Percentiles rank a stretch among this genome's conserved stretches.
Conservation (phyloP, 1,140 invertebrate genomes). For the Pomacea maculata region DNA sequence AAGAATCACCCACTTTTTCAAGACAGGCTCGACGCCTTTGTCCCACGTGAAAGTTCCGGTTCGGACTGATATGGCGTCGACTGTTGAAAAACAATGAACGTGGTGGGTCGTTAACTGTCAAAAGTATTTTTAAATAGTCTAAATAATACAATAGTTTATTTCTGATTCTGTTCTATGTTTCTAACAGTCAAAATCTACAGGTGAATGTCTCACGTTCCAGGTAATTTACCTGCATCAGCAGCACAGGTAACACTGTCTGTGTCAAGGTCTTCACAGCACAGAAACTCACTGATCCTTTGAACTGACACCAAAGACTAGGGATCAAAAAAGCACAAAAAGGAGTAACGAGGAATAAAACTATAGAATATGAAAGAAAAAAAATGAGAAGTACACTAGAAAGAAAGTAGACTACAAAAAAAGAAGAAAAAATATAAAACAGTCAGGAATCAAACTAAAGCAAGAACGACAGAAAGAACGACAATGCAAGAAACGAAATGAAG, state of each 20-base stretch:
- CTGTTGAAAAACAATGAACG: slow-evolving; percentile 11
- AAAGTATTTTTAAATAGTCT: too few species aligned
- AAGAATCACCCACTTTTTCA: slow-evolving; percentile 39
- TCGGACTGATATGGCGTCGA: slow-evolving; percentile 33
- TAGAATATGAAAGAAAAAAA: too few species aligned
- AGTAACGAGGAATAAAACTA: too few species aligned
- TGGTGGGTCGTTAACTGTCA: too few species aligned
- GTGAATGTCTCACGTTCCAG: background rate
- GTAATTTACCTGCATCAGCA: slow-evolving; percentile 16
- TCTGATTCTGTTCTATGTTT: too few species aligned
- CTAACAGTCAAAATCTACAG: too few species aligned
- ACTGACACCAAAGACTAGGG: slow-evolving; percentile 55
- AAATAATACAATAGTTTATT: too few species aligned
- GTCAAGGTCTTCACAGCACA: slow-evolving; percentile 52
- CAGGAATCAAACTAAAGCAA: background rate
- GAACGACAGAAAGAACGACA: too few species aligned
- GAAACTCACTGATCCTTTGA: slow-evolving; percentile 51
- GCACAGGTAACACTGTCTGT: slow-evolving; percentile 40
- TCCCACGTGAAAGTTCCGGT: slow-evolving; percentile 47
- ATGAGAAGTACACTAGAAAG: too few species aligned
- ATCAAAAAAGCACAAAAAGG: background rate
- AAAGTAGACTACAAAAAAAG: too few species aligned
- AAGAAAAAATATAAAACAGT: too few species aligned
- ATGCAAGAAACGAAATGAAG: too few species aligned
- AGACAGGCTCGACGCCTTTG: slow-evolving; percentile 17